A percentile compares a stretch with the other conserved stretches of the same genome.
Conservation (phyloP, 2,888 invertebrate species). For the Invenusta paracnida region DNA sequence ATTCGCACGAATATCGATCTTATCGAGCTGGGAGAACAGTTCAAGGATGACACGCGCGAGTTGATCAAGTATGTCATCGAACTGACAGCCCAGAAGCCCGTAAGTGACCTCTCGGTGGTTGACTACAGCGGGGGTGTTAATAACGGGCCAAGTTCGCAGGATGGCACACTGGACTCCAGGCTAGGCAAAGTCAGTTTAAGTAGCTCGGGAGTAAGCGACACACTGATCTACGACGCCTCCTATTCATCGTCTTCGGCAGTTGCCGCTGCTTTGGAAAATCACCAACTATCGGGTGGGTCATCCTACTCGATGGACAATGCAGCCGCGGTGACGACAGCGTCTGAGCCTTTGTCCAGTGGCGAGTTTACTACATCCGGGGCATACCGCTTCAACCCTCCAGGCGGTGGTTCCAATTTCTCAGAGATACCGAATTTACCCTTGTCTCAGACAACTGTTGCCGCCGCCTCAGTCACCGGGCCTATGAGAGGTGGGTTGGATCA, state of each 20-base stretch:
- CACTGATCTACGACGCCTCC: background rate
- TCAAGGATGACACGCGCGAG: slow-evolving; percentile 10
- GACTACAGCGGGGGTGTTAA: background rate
- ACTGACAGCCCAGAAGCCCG: background rate
- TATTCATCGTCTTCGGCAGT: too few relatives aligned
- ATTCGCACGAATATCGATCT: slow-evolving; percentile 4
- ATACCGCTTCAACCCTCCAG: background rate
- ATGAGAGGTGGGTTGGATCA: background rate
- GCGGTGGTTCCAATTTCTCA: background rate
- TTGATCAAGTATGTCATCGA: slow-evolving; percentile 19
- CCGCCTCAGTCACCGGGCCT: background rate
- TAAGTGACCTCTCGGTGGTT: background rate
- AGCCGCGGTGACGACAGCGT: background rate
- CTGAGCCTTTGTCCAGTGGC: too few relatives aligned
- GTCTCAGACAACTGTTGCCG: background rate
- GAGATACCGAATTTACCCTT: too few relatives aligned
- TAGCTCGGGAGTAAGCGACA: background rate
- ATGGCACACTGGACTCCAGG: background rate
- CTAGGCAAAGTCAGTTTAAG: background rate
- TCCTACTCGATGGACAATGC: slow-evolving; percentile 4
- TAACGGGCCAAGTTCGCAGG: background rate
- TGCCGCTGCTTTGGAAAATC: background rate
- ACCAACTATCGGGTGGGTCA: background rate
- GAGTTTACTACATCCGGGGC: background rate
- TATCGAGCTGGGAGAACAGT: background rate